Base-by-base conservation (phyloP, 2,113 vertebrate species). In the Thunnus maccoyii region DNA sequence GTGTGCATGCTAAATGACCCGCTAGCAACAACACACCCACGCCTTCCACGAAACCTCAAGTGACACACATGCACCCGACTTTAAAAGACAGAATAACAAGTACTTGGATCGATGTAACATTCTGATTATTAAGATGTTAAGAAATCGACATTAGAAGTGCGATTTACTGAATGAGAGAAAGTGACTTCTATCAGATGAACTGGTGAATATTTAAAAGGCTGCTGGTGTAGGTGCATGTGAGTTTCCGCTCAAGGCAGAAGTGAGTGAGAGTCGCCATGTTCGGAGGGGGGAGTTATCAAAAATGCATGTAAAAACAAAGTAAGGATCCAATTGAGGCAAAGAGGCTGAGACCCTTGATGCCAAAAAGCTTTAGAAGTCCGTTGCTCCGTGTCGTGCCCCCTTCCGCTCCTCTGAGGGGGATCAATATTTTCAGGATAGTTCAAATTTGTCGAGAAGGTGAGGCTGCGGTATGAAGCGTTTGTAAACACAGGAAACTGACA, bases 131-230 rank as follows among this genome's bases (percentile, higher is more conserved):
- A 65, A 72, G 3, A 27, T 61, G 54, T 48, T 22, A 63, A 69
- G 57, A 70, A 72, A 68, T 12, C 2, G 2, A 18, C 30, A 67
- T 20, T 32, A 51, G 3, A 13, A 52, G 36, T 47, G 5, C 6
- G 1, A 11, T 77, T 65, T 47, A 48, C 8, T 44, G 47, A 30
- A 27, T 11, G n/a, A 63, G 15, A 55, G 48, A 5, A 22, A 25
- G 25, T 32, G 17, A 48, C 17, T 20, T 81, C 44, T 18, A 22
- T 36, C 30, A 56, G 10, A 73, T 55, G 56, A 78, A 62, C 17
- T 16, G 36, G 6, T 76, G 14, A 80, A 83, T 83, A 80, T 80
- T 84, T 76, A 86, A 62, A 79, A 58, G 60, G 60, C 60, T 65
- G 36, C 36, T 46, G 11, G 27, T 60, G 69, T 57, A n/a, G 14